These are phyloP conservation scores for Menura novaehollandiae DNA, from an alignment of 2,113 vertebrate species.

Conservation along the genomic window DNA sequence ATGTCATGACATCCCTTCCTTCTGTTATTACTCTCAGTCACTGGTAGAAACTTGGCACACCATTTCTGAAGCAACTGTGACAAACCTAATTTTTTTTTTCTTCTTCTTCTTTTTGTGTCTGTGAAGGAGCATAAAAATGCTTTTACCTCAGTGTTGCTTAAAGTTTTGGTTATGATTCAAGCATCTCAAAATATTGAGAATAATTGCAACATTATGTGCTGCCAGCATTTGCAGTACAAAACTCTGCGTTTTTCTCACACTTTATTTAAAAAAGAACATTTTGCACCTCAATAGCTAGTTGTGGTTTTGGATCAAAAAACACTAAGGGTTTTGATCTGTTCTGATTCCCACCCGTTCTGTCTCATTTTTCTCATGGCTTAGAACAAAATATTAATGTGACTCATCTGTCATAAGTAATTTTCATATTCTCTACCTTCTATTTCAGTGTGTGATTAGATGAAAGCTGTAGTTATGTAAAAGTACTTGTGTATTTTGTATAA, in stretches of 20 bases:
- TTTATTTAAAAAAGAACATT: slow-evolving; percentile 49
- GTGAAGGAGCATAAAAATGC: background rate
- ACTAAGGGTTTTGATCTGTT: background rate
- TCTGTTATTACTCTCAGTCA: background rate
- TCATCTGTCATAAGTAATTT: slow-evolving; percentile 58
- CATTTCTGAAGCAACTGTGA: background rate
- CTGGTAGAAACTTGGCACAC: background rate
- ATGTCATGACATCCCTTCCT: background rate
- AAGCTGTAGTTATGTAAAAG: background rate
- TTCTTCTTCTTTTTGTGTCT: background rate
- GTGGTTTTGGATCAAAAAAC: slow-evolving; percentile 33
- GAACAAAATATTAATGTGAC: slow-evolving; percentile 47
- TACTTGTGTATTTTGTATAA: background rate
- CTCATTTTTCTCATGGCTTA: slow-evolving; percentile 38
- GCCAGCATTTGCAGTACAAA: slow-evolving; percentile 36
- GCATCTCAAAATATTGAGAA: slow-evolving; percentile 27
- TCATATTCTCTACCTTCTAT: background rate
- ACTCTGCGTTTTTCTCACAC: slow-evolving; percentile 15
- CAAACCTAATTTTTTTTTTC: background rate
- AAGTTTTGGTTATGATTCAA: slow-evolving; percentile 27
- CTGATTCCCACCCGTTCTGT: slow-evolving; percentile 9
- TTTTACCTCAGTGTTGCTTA: background rate
- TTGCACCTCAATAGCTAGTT: slow-evolving; percentile 58
- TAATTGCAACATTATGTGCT: slow-evolving; percentile 45
- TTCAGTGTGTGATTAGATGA: slow-evolving; percentile 1